Evolutionary conservation across 2,113 vertebrate species (phyloP), one percentile per base, ranked within the genome.

Genomic region (Microcebus murinus): DNA sequence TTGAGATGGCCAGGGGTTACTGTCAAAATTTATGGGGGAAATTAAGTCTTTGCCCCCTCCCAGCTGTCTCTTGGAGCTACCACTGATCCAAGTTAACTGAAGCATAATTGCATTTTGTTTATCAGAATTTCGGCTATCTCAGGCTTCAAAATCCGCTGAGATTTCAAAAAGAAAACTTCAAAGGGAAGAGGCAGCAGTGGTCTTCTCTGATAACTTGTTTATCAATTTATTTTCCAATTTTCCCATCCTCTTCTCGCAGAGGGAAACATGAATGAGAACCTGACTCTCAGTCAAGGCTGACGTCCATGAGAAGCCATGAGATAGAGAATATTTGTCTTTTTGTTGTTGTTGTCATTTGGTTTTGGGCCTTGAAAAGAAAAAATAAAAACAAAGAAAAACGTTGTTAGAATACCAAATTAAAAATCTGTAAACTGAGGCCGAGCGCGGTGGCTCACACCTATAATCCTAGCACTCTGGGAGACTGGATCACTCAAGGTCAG

Each of bases 141-240:
- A 6, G 85, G 48, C 65, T 96, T 67, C 59, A 88, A 81, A 94
- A 81, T 20, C 31, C 39, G 80, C 34, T 11, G n/a, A 71, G 36
- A 29, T 68, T 77, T 45, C 57, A 61, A 74, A 74, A 84, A 73
- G 67, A 94, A 92, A 45, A 48, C 59, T 61, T 67, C 84, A 65
- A 85, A 80, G 90, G 73, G 93, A 95, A 81, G 84, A 87, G 96
- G 97, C 93, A 97, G 80, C 96, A 95, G 95, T 87, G 15, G 15
- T 87, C 70, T 85, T 18, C 21, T 92, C 71, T 88, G 39, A 59
- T 57, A 68, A 85, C 13, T 45, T 84, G 42, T n/a, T 67, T n/a
- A 55, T 34, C 71, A 14, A 20, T 68, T 31, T 88, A 20, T 85
- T 94, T 95, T 59, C 65, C 45, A 52, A 4, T 27, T 86, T 45